phyloP scores from a whole-genome alignment of 2,797 vertebrate species.

The Rhabdophis nuchalis region DNA sequence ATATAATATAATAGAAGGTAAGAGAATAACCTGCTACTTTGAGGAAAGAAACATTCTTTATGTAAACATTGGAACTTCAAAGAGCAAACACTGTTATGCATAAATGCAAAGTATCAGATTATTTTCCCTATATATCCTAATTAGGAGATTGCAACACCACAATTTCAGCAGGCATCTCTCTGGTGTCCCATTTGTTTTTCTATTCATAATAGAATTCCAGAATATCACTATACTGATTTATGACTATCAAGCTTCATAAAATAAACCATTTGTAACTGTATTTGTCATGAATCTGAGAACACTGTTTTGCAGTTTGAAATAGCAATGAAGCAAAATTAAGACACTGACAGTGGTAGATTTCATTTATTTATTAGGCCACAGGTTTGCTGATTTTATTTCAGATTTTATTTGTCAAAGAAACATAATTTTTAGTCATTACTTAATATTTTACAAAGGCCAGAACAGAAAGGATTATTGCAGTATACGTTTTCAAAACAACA shows the following conservation, averaged over 20 bases:
- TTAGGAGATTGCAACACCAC: background rate
- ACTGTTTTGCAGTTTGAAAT: background rate
- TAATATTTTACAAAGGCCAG: background rate
- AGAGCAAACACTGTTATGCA: conserved; percentile 27
- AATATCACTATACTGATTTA: background rate
- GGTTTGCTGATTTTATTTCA: background rate
- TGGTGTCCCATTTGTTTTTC: background rate
- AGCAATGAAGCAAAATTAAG: background rate
- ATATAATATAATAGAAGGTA: background rate
- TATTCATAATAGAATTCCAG: background rate
- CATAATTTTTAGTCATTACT: background rate
- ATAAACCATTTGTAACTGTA: background rate
- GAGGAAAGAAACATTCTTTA: conserved; percentile 43
- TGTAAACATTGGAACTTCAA: conserved; percentile 53
- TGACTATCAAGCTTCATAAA: background rate
- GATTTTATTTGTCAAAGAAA: background rate
- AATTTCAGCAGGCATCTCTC: background rate
- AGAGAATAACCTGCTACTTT: conserved; percentile 29
- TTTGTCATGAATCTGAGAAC: background rate
- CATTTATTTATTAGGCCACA: background rate
- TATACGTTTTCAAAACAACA: background rate
- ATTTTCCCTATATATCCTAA: conserved; percentile 60
- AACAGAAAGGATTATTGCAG: background rate
- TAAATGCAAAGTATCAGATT: conserved; percentile 39
- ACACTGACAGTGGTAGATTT: background rate